Percentiles rank a stretch among this genome's conserved stretches.
Evolutionary conservation across 2,113 vertebrate species (phyloP).

Genomic region (Myxocyprinus asiaticus): DNA sequence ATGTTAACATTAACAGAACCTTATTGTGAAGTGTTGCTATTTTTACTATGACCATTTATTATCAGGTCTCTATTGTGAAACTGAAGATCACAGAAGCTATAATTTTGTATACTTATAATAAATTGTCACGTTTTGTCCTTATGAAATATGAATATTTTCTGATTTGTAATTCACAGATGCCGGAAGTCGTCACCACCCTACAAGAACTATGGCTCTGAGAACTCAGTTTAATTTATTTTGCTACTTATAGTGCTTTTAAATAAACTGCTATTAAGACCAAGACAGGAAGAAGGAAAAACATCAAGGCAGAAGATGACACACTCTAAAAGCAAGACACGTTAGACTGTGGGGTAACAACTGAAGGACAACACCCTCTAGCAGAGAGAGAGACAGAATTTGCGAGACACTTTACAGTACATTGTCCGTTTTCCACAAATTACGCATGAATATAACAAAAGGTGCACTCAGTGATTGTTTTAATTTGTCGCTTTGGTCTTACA

Average conservation of each 20-base stretch:
- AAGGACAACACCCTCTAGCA: not conserved
- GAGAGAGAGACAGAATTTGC: not conserved
- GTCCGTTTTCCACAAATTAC: not conserved
- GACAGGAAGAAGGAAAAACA: not conserved
- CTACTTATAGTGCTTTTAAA: not conserved
- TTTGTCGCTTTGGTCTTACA: too few species aligned
- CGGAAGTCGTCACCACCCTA: slow-evolving; percentile 47
- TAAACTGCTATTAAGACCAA: not conserved
- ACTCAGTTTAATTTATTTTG: slow-evolving; percentile 54
- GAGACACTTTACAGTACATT: not conserved
- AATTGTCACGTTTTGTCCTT: too few species aligned
- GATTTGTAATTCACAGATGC: slow-evolving; percentile 56
- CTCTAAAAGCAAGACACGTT: not conserved
- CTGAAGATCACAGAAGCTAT: too few species aligned
- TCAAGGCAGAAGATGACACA: not conserved
- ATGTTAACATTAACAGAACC: too few species aligned
- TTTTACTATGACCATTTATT: too few species aligned
- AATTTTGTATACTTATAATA: too few species aligned
- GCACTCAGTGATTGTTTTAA: too few species aligned
- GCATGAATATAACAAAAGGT: not conserved
- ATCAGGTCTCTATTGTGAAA: too few species aligned
- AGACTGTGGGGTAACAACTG: not conserved
- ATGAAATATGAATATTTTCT: too few species aligned
- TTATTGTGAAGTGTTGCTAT: too few species aligned
- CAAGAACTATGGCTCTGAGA: slow-evolving; percentile 50